phyloP scores from a whole-genome alignment of 2,797 vertebrate species.

The Lutjanus argentimaculatus region DNA sequence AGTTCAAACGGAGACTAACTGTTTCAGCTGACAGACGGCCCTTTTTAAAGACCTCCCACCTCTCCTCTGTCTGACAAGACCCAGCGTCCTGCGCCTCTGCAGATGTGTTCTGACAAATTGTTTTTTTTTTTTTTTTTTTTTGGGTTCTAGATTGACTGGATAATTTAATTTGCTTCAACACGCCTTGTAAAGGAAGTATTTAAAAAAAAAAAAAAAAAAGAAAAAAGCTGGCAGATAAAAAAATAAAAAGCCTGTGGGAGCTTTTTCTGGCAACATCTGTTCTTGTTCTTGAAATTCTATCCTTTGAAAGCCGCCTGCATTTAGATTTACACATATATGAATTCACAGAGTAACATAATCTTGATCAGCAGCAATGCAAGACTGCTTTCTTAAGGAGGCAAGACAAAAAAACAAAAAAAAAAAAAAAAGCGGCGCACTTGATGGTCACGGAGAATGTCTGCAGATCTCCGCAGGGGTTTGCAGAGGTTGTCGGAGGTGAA shows the following conservation, averaged over 20 bases:
- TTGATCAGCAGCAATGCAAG: neutral
- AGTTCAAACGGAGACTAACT: conserved; percentile 77
- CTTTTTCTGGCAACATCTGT: conserved; percentile 40
- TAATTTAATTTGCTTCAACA: neutral
- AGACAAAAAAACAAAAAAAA: conserved; percentile 35
- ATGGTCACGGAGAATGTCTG: neutral
- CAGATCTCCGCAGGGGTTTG: neutral
- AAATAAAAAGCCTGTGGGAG: neutral
- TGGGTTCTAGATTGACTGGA: neutral
- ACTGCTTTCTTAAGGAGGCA: conserved; percentile 1
- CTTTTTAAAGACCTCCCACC: conserved; percentile 81
- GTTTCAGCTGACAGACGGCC: conserved; percentile 68
- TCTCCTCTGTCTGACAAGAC: conserved; percentile 58
- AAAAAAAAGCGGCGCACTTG: conserved; percentile 11
- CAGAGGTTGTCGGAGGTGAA: conserved; percentile 7
- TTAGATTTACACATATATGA: conserved; percentile 14
- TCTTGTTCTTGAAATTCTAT: conserved; percentile 29
- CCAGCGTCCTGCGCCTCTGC: conserved; percentile 13
- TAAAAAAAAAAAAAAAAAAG: neutral
- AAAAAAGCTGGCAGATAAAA: neutral
- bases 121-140: conserved; percentile 10
- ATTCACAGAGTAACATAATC: conserved; percentile 7
- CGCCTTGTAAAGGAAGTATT: neutral
- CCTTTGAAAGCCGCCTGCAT: conserved; percentile 19
- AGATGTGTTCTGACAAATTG: conserved; percentile 17